Base-by-base conservation (phyloP, 2,113 vertebrate genomes). In the Oxygymnocypris stewartii region DNA sequence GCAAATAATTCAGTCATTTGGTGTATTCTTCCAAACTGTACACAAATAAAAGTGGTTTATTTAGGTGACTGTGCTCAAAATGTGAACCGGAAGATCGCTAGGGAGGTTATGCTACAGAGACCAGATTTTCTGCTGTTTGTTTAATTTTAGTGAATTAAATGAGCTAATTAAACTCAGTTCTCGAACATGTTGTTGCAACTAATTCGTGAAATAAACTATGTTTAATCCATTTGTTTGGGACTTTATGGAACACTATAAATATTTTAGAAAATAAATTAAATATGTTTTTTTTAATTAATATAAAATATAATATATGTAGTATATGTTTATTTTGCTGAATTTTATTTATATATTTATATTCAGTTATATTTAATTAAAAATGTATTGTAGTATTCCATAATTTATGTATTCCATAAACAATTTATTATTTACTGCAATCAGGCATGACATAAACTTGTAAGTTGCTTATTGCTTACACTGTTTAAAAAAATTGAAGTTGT, bases 11-110 rank as follows among this genome's bases (percentile, higher is more conserved):
- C 13, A 42, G 44, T 54, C 16, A 78, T 18, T 31, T 78, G 67
- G 79, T 74, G 57, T 65, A 67, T 82, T 83, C 59, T 74, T 76
- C 63, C 40, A 31, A 67, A 61, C 74, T 79, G 40, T 65, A 88
- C 61, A 86, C 84, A 86, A 79, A 79, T 44, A 67, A 42, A 83
- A 78, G 40, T 6, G 87, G 69, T 63, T 86, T 85, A 83, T 49
- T 37, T 85, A 61, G 81, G 84, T 84, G 4, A 14, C 47, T 47
- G 37, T 42, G 35, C 14, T 77, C 42, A 77, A 51, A 77, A 77
- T 16, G 6, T 77, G 44, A 49, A 49, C 25, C 28, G 14, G 47
- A 54, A 51, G 13, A 51, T 49, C 47, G 31, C 47, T 51, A 35
- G 75, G 75, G 47, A 54, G 73, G 73, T 54, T 54, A 35, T 49